A percentile compares a stretch with the other conserved stretches of the same genome.
phyloP scores from a whole-genome alignment of 2,888 invertebrate genomes.

The Dromius quadrimaculatus region DNA sequence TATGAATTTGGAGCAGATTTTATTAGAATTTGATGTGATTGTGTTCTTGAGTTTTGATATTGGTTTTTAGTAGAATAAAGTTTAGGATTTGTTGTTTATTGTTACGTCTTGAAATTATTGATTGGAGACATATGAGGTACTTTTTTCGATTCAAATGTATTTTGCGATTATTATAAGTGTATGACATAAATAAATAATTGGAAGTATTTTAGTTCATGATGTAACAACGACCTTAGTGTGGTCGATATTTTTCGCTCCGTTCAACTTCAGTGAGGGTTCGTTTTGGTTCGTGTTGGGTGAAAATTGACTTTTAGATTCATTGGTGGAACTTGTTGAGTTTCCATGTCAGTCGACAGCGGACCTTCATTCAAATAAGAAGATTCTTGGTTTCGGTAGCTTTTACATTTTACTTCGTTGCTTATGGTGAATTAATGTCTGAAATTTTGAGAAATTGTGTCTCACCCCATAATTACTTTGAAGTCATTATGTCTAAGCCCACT shows the following conservation, averaged over 20 bases:
- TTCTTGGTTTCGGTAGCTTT: slow-evolving; percentile 3
- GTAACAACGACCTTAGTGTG: slow-evolving; percentile 14
- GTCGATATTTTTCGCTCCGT: slow-evolving; percentile 34
- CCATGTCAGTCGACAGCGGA: slow-evolving; percentile 13
- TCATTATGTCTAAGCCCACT: slow-evolving; percentile 65
- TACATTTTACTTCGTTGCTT: not conserved
- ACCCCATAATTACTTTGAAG: not conserved
- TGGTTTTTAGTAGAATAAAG: too few species aligned
- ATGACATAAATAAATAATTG: slow-evolving; percentile 26
- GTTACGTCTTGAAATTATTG: too few species aligned
- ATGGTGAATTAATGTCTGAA: not conserved
- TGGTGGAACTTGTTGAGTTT: slow-evolving; percentile 31
- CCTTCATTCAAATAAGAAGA: not conserved
- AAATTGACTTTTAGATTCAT: not conserved
- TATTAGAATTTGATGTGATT: too few species aligned
- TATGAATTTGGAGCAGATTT: too few species aligned
- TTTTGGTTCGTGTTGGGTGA: not conserved
- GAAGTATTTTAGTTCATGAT: slow-evolving; percentile 38
- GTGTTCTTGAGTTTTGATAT: too few species aligned
- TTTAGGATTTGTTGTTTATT: too few species aligned
- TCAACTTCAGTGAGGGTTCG: not conserved
- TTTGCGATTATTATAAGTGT: too few species aligned
- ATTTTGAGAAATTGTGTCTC: not conserved
- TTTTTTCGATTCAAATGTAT: too few species aligned
- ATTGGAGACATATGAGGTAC: too few species aligned